Percentiles rank a stretch among this genome's conserved stretches.
Conservation (phyloP, 2,888 invertebrate genomes). For the Caenorhabditis imperialis region DNA sequence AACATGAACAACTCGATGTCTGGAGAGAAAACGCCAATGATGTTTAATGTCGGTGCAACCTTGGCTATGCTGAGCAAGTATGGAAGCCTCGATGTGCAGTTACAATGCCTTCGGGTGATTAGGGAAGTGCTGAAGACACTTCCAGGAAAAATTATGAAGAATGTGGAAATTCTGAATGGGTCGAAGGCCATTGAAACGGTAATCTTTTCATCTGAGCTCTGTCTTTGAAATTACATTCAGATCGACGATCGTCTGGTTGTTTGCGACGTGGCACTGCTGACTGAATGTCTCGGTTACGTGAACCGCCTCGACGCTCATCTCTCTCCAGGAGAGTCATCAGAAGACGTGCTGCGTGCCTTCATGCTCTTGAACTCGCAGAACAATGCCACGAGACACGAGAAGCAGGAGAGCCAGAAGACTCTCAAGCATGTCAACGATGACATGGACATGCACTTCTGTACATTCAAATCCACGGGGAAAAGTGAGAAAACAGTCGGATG, state of each 20-base stretch:
- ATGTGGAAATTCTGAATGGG: conserved; percentile 13
- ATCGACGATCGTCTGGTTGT: conserved; percentile 7
- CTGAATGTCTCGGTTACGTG: conserved; percentile 22
- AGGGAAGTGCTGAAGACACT: not conserved
- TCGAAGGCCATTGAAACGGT: conserved; percentile 1
- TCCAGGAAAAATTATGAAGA: conserved; percentile 12
- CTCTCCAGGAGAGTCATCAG: not conserved
- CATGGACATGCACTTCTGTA: conserved; percentile 29
- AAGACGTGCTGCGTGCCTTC: conserved; percentile 15
- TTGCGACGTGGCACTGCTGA: conserved; percentile 15
- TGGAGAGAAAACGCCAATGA: not conserved
- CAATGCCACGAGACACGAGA: not conserved
- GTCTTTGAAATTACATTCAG: conserved; percentile 10
- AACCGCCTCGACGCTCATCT: conserved; percentile 17
- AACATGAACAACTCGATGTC: not conserved
- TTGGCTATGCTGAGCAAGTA: conserved; percentile 18
- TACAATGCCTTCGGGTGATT: conserved; percentile 20
- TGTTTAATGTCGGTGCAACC: not conserved
- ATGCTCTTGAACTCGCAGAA: conserved; percentile 15
- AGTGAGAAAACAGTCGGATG: conserved; percentile 8
- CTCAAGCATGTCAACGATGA: conserved; percentile 1
- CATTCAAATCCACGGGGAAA: conserved; percentile 31
- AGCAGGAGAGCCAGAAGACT: not conserved
- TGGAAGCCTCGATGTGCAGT: conserved; percentile 14
- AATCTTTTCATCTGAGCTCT: not conserved